These are phyloP conservation scores for Muscicapa comitata DNA, from an alignment of 2,797 vertebrate genomes.

Conservation along the genomic window DNA sequence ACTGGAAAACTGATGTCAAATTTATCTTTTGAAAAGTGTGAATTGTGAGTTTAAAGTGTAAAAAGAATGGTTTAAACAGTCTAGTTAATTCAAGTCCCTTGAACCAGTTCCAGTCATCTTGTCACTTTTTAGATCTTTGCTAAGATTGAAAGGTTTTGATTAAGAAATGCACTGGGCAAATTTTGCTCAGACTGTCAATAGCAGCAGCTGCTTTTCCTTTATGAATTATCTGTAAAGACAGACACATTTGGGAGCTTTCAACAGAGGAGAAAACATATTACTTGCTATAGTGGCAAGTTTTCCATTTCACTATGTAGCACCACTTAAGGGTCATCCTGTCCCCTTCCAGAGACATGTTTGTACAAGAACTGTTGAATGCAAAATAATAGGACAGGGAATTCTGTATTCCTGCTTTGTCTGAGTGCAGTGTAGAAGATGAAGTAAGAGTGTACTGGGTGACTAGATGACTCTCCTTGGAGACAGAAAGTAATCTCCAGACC, in stretches of 20 bases:
- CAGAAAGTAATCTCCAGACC: not conserved
- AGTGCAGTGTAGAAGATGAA: not conserved
- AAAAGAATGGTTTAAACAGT: not conserved
- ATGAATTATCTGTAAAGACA: not conserved
- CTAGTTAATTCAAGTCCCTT: slow-evolving; percentile 21
- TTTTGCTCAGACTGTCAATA: slow-evolving; percentile 1
- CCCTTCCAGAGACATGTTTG: not conserved
- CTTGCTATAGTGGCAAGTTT: not conserved
- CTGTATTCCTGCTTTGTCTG: not conserved
- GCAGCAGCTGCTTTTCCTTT: slow-evolving; percentile 20
- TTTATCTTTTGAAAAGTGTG: slow-evolving; percentile 12
- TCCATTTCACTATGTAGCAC: not conserved
- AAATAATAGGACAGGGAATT: not conserved
- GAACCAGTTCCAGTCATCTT: slow-evolving; percentile 35
- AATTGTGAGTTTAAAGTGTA: slow-evolving; percentile 6
- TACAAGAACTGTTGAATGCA: not conserved
- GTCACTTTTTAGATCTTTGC: slow-evolving; percentile 5
- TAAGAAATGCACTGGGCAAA: not conserved
- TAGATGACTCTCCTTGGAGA: not conserved
- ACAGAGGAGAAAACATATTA: not conserved
- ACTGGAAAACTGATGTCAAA: slow-evolving; percentile 29
- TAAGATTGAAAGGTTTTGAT: not conserved
- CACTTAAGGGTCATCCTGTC: not conserved
- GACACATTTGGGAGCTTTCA: slow-evolving; percentile 3
- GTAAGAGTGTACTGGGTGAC: not conserved